phyloP scores from a whole-genome alignment of 2,888 invertebrate genomes.

The Scrobipalpa atriplicella region DNA sequence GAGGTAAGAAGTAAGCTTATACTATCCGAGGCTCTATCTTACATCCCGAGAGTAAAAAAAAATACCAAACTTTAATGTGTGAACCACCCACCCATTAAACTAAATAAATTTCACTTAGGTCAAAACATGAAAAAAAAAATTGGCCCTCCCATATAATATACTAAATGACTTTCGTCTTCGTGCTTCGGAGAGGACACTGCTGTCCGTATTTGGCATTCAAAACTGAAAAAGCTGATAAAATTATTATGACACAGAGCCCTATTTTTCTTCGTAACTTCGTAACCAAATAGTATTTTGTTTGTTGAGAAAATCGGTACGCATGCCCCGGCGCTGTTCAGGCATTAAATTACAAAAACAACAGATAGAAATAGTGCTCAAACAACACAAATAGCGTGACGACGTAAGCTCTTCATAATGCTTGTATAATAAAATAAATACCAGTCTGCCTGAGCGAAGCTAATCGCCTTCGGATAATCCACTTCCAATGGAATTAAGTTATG shows the following conservation, averaged over 20 bases:
- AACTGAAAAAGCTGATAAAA: neutral
- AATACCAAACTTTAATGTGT: no score
- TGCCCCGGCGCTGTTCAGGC: slow-evolving; percentile 36
- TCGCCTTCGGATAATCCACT: neutral
- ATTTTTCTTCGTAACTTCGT: neutral
- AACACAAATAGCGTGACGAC: neutral
- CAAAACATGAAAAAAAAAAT: no score
- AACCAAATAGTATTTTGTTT: slow-evolving; percentile 36
- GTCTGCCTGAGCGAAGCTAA: neutral
- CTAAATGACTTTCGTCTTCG: no score
- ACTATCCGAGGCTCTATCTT: no score
- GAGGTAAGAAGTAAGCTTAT: neutral
- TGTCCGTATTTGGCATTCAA: no score
- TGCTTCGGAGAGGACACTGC: no score
- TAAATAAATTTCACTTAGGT: no score
- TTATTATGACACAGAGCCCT: neutral
- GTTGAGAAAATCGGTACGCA: slow-evolving; percentile 46
- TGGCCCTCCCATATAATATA: no score
- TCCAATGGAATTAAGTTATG: neutral
- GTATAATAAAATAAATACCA: slow-evolving; percentile 9
- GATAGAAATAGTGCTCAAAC: neutral
- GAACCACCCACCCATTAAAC: no score
- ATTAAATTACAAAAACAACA: slow-evolving; percentile 35
- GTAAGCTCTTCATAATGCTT: slow-evolving; percentile 13
- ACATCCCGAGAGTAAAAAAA: no score